phyloP scores from a whole-genome alignment of 2,888 invertebrate genomes.

The Baccha elongata region DNA sequence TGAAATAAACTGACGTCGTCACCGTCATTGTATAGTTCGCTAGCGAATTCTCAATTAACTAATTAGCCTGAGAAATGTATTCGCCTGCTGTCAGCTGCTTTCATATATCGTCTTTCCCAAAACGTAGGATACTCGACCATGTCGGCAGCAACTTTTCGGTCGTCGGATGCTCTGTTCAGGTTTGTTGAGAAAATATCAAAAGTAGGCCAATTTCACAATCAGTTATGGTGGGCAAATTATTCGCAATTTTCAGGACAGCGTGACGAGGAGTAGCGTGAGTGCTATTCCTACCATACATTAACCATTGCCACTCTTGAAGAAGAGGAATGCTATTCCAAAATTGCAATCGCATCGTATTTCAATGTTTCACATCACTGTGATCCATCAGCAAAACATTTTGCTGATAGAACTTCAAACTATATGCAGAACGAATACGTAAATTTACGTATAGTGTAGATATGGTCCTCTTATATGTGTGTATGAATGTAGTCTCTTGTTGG shows the following conservation, averaged over 20 bases:
- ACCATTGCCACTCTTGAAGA: constrained; percentile 20
- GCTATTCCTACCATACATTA: background rate
- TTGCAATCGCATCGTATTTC: constrained; percentile 26
- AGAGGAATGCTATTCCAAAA: constrained; percentile 8
- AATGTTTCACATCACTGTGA: constrained; percentile 23
- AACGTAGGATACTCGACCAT: background rate
- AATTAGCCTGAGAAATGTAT: constrained; percentile 58
- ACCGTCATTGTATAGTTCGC: constrained; percentile 24
- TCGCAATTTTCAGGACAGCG: constrained; percentile 20
- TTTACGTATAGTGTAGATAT: background rate
- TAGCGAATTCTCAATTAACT: constrained; percentile 63
- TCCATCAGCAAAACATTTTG: constrained; percentile 32
- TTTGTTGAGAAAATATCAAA: constrained; percentile 43
- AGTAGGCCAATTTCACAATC: constrained; percentile 64
- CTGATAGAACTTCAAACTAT: constrained; percentile 1
- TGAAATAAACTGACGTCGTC: background rate
- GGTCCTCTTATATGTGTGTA: constrained; percentile 14
- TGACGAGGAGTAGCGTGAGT: background rate
- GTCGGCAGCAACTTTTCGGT: background rate
- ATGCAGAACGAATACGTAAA: background rate
- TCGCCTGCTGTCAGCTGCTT: background rate
- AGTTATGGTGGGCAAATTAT: constrained; percentile 61
- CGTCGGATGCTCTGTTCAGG: constrained; percentile 2
- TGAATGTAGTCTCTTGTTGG: constrained; percentile 6
- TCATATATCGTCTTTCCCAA: constrained; percentile 15